Conservation (phyloP, 2,888 invertebrate genomes). For the Xanthorhoe designata region DNA sequence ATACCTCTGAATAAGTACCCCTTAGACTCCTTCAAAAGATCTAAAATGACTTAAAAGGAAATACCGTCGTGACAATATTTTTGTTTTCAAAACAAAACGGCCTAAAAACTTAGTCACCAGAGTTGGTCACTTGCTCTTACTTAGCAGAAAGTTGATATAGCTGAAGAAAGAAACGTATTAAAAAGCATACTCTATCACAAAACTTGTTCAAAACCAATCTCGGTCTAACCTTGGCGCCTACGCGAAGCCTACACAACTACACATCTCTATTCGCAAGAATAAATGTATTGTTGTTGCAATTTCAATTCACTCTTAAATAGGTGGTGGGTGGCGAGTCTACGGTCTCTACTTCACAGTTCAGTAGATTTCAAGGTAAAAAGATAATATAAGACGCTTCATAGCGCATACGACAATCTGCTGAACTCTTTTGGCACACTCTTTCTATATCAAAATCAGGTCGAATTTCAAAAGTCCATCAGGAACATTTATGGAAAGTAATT, state of each 20-base stretch:
- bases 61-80: too few relatives aligned
- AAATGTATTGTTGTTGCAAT: slow-evolving; percentile 34
- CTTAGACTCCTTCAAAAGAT: too few relatives aligned
- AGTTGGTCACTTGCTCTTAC: too few relatives aligned
- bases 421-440: neutral
- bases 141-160: neutral
- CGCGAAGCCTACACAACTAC: slow-evolving; percentile 29
- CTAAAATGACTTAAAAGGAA: too few relatives aligned
- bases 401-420: neutral
- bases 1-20: too few relatives aligned
- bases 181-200: slow-evolving; percentile 14
- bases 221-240: slow-evolving; percentile 38
- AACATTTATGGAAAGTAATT: neutral
- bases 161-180: neutral
- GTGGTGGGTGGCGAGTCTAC: slow-evolving; percentile 32
- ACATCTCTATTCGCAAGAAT: slow-evolving; percentile 30
- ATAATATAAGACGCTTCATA: neutral
- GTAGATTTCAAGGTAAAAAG: slow-evolving; percentile 19
- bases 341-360: slow-evolving; percentile 25
- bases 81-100: too few relatives aligned
- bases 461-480: neutral
- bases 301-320: slow-evolving; percentile 35
- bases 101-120: too few relatives aligned
- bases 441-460: neutral
- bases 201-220: slow-evolving; percentile 26